These are phyloP conservation scores for Lucifuga dentata DNA, from an alignment of 2,113 vertebrate species.

Conservation along the genomic window DNA sequence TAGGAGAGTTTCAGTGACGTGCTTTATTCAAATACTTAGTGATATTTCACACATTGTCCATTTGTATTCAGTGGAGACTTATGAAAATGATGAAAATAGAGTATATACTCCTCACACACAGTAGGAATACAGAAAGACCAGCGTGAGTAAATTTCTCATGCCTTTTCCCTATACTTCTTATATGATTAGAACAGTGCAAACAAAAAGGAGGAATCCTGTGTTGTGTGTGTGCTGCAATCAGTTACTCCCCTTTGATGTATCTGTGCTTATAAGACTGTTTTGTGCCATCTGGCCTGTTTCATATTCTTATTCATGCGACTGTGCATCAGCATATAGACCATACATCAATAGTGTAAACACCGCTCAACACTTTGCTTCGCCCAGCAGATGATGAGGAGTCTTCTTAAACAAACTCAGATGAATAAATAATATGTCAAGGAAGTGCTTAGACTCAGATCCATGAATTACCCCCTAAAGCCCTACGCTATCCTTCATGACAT, in stretches of 20 bases:
- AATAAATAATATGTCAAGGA: conserved; percentile 74
- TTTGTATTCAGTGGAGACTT: conserved; percentile 23
- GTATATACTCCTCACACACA: conserved; percentile 12
- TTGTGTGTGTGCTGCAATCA: conserved; percentile 22
- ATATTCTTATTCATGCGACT: conserved; percentile 61
- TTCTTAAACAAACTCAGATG: conserved; percentile 75
- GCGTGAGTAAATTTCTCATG: not conserved
- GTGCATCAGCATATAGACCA: conserved; percentile 67
- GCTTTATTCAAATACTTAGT: conserved; percentile 20
- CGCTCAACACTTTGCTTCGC: conserved; percentile 51
- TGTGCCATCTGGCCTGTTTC: conserved; percentile 40
- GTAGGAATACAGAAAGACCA: conserved; percentile 6
- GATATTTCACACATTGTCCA: conserved; percentile 20
- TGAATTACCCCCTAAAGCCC: conserved; percentile 65
- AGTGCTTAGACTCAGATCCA: conserved; percentile 59
- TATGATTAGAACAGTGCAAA: conserved; percentile 44
- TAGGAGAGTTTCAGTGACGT: conserved; percentile 14
- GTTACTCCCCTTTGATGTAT: conserved; percentile 52
- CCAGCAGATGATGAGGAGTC: conserved; percentile 56
- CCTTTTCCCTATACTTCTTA: conserved; percentile 4
- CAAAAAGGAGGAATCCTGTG: conserved; percentile 1
- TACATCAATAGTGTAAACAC: conserved; percentile 77
- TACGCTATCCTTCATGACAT: conserved; percentile 52
- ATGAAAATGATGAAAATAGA: not conserved
- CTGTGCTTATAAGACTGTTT: conserved; percentile 41